Percentiles rank a stretch among this genome's conserved stretches.
These are phyloP conservation scores for Sterrhoptilus dennistouni DNA, from an alignment of 2,113 vertebrate genomes.

Conservation along the genomic window DNA sequence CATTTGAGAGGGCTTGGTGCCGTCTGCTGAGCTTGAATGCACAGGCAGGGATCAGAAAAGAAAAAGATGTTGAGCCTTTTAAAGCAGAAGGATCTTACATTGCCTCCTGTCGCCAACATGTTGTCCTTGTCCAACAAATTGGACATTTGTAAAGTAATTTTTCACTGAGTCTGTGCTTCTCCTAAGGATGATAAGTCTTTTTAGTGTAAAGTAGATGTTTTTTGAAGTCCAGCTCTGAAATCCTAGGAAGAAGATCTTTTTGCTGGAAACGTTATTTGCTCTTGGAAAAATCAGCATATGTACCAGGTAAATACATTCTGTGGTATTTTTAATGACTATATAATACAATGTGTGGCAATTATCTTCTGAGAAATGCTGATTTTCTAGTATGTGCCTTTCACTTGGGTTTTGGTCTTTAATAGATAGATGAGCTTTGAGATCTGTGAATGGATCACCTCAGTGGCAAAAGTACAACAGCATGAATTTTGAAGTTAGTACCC, in stretches of 20 bases:
- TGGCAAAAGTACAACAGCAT: background rate
- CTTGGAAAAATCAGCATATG: background rate
- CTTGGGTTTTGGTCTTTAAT: background rate
- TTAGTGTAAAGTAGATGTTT: background rate
- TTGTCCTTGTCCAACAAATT: background rate
- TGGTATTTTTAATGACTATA: background rate
- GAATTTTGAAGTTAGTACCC: background rate
- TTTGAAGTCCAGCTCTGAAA: background rate
- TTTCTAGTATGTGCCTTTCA: background rate
- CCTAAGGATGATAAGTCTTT: background rate
- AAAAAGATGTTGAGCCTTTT: background rate
- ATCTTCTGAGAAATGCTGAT: background rate
- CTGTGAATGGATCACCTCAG: background rate
- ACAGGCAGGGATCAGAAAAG: background rate
- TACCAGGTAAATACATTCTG: background rate
- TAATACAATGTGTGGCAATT: background rate
- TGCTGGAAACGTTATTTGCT: background rate
- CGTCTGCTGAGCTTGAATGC: background rate
- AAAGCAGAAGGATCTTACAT: background rate
- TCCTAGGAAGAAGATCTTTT: background rate
- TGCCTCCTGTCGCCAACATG: background rate
- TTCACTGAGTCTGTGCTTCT: background rate
- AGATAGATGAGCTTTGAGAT: background rate
- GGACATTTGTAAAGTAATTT: background rate
- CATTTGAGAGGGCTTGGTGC: background rate